These are phyloP conservation scores for Amniataba percoides DNA, from an alignment of 2,797 vertebrate genomes.

Conservation along the genomic window DNA sequence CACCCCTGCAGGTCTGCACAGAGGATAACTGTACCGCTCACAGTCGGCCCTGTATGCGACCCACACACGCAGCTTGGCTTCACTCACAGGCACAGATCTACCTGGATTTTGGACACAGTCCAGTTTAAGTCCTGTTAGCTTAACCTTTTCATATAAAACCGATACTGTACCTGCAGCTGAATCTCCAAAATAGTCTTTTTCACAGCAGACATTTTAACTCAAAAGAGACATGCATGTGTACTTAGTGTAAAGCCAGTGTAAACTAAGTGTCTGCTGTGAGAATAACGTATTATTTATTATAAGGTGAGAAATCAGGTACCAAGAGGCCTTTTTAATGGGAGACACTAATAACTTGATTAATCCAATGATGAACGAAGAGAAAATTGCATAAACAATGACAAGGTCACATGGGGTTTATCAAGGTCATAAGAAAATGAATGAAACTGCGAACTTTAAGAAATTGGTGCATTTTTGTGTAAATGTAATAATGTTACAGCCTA, in stretches of 20 bases:
- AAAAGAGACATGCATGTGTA: too few species aligned
- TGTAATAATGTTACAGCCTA: background rate
- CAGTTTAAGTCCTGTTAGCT: background rate
- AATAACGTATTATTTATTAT: background rate
- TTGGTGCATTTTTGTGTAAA: background rate
- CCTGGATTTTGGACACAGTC: background rate
- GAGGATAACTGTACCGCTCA: slow-evolving; percentile 32
- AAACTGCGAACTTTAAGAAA: background rate
- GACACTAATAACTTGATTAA: background rate
- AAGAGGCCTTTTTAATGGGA: background rate
- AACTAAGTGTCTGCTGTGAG: background rate
- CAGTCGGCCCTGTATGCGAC: slow-evolving; percentile 9
- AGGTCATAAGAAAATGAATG: background rate
- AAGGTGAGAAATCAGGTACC: background rate
- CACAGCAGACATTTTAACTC: too few species aligned
- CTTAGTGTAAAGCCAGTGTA: background rate
- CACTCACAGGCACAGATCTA: background rate
- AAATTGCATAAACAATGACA: too few species aligned
- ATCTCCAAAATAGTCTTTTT: background rate
- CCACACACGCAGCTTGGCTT: slow-evolving; percentile 4
- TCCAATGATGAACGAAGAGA: too few species aligned
- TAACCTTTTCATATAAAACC: background rate
- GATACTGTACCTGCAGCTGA: background rate
- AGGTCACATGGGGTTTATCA: background rate
- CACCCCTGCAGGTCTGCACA: slow-evolving; percentile 13